Evolutionary conservation across 1,140 invertebrate genomes (phyloP).

Genomic region (Drosophila bifasciata): DNA sequence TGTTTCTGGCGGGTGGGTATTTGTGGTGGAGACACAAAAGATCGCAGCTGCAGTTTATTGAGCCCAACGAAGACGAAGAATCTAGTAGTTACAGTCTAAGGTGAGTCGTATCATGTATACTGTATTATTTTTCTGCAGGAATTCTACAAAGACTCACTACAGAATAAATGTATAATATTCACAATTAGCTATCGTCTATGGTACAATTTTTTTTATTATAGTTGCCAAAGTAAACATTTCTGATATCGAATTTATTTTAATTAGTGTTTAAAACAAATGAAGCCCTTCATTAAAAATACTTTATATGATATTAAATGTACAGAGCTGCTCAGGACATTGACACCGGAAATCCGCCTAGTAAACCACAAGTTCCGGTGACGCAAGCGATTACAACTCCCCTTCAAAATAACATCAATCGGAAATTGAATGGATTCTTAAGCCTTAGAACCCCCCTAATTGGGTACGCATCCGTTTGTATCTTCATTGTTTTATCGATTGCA

Average conservation of each 20-base stretch:
- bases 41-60: constrained; percentile 82
- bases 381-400: constrained; percentile 63
- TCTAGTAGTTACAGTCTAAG: constrained; percentile 81
- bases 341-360: constrained; percentile 60
- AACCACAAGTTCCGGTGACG: constrained; percentile 57
- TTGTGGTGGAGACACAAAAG: constrained; percentile 84
- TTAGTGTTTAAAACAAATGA: too few relatives aligned
- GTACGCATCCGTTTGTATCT: constrained; percentile 80
- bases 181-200: too few relatives aligned
- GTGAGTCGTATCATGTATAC: constrained; percentile 41
- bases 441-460: constrained; percentile 91
- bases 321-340: constrained; percentile 71
- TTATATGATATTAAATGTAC: too few relatives aligned
- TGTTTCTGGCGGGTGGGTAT: constrained; percentile 83
- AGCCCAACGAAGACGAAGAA: constrained; percentile 82
- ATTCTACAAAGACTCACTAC: too few relatives aligned
- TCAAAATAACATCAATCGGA: constrained; percentile 83
- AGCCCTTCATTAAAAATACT: too few relatives aligned
- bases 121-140: background rate
- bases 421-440: constrained; percentile 90
- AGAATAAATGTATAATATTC: too few relatives aligned
- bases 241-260: too few relatives aligned
- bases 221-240: background rate
- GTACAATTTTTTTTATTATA: background rate
- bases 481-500: too few relatives aligned